Evolutionary conservation across 2,888 invertebrate genomes (phyloP).

Genomic region (Pollenia angustigena): DNA sequence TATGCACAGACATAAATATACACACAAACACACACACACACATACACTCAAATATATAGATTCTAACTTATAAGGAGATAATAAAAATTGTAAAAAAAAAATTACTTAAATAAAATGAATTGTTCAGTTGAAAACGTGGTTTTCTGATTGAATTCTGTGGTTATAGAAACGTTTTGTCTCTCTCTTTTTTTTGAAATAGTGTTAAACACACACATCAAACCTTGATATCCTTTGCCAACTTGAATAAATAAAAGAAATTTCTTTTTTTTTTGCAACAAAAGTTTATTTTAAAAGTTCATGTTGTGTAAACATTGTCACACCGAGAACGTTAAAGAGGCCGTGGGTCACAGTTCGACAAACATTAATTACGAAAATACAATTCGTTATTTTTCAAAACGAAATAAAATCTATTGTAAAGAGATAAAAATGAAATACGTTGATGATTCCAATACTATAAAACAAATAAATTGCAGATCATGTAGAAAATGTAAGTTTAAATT

Average conservation of each 20-base stretch:
- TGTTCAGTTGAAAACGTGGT: constrained; percentile 69
- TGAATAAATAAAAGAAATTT: constrained; percentile 27
- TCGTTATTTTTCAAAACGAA: constrained; percentile 4
- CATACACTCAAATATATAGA: not conserved
- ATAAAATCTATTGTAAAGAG: not conserved
- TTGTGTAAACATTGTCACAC: constrained; percentile 59
- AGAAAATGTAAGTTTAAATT: too few species aligned
- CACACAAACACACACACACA: not conserved
- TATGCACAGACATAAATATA: constrained; percentile 9
- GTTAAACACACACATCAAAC: not conserved
- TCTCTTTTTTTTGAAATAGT: too few species aligned
- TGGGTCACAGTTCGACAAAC: constrained; percentile 42
- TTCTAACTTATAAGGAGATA: constrained; percentile 39
- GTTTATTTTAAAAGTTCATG: constrained; percentile 66
- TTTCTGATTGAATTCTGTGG: constrained; percentile 73
- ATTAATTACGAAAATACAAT: constrained; percentile 65
- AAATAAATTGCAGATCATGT: constrained; percentile 20
- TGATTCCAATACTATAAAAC: constrained; percentile 39
- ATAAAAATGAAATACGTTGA: constrained; percentile 1
- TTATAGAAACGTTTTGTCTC: constrained; percentile 39
- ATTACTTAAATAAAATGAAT: constrained; percentile 49
- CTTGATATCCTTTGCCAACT: constrained; percentile 22
- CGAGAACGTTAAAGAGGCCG: not conserved
- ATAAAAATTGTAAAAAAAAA: constrained; percentile 2
- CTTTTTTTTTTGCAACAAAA: constrained; percentile 40